A percentile compares a stretch with the other conserved stretches of the same genome.
Conservation (phyloP, 2,797 vertebrate species). For the Arrhamphus sclerolepis region DNA sequence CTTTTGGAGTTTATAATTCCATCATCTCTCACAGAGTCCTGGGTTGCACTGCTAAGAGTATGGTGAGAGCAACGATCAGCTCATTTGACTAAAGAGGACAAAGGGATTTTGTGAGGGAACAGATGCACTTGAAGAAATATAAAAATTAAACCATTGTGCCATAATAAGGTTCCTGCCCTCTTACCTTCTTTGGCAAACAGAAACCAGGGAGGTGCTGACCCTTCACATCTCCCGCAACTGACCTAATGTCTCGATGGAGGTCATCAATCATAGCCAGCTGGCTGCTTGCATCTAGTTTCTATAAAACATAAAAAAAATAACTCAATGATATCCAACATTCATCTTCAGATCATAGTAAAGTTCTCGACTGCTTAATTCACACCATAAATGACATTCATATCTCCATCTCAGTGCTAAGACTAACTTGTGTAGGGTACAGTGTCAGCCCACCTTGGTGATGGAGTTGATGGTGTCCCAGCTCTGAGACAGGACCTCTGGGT, state of each 20-base stretch:
- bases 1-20: too few relatives aligned
- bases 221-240: conserved; percentile 88
- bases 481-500: conserved; percentile 89
- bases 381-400: background rate
- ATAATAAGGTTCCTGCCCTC: background rate
- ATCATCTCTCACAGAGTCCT: too few relatives aligned
- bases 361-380: background rate
- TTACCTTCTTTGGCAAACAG: conserved; percentile 98
- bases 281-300: conserved; percentile 96
- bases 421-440: too few relatives aligned
- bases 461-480: conserved; percentile 98
- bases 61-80: too few relatives aligned
- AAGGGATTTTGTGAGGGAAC: background rate
- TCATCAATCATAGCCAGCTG: conserved; percentile 96
- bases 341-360: background rate
- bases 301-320: conserved; percentile 21
- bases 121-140: too few relatives aligned
- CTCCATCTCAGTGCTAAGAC: too few relatives aligned
- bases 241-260: conserved; percentile 92
- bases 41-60: too few relatives aligned
- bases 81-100: too few relatives aligned
- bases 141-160: background rate
- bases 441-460: conserved; percentile 89
- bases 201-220: conserved; percentile 94
- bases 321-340: background rate